Evolutionary conservation across 2,888 invertebrate genomes (phyloP), one percentile per base, ranked within the genome.

Genomic region (Noctua janthina): DNA sequence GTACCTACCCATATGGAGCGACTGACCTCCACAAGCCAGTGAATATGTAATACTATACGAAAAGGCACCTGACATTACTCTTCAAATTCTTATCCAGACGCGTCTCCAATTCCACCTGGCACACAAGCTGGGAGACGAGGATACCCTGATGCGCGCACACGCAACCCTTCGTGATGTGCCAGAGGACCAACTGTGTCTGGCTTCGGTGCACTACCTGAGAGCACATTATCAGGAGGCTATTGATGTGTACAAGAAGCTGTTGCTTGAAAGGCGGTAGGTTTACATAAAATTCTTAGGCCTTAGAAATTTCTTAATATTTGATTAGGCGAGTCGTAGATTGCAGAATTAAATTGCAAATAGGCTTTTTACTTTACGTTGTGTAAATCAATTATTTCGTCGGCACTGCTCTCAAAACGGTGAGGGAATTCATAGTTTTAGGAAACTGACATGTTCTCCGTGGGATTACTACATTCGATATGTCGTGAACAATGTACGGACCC

Each of bases 191-290:
- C 97, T 99, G 64, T 99, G 99, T 90, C 95, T 99, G 77, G 99
- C 99, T 1, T 99, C 99, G 0, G 98, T 99, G 88, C 99, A 99
- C 94, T 99, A 99, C 93, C 97, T 99, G 78, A 97, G 99, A 77
- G 98, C 99, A 11, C 99, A 99, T 95, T 99, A 99, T 94, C 99
- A 99, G 94, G 99, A 99, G 94, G 99, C 99, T 70, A 99, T 99
- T 84, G 99, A 99, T 94, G 99, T 99, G 86, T 99, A 99, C 94
- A 99, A 99, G 95, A 98, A 99, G 82, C 97, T 99, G 76, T 97
- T 99, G 23, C 95, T 99, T 43, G 99, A 99, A 90, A 99, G 99
- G 96, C 98, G 99, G 99, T 99, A 94, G n/a, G 89, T 69, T 43
- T 29, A 62, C 0, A 59, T 17, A 2, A 6, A 0, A 20, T 74